Conservation (phyloP, 1,140 invertebrate genomes). For the Halyomorpha halys region DNA sequence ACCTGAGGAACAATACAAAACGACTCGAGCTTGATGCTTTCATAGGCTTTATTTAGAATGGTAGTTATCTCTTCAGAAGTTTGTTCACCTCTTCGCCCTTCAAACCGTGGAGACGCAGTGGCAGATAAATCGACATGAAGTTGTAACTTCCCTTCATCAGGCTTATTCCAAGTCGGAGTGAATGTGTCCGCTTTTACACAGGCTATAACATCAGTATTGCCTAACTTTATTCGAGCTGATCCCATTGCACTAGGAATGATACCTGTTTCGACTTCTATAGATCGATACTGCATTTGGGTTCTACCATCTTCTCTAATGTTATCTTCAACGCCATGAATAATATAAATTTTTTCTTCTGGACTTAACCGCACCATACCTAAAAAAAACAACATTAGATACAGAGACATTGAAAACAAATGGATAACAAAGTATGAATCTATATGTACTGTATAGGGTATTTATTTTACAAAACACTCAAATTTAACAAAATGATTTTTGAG, state of each 20-base stretch:
- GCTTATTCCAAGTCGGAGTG: constrained; percentile 4
- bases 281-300: constrained; percentile 11
- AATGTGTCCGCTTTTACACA: constrained; percentile 21
- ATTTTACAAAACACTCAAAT: too few species aligned
- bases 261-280: constrained; percentile 20
- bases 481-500: too few species aligned
- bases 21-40: constrained; percentile 1
- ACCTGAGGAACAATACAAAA: constrained; percentile 14
- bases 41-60: constrained; percentile 18
- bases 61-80: constrained; percentile 6
- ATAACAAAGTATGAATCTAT: too few species aligned
- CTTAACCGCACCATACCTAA: constrained; percentile 17
- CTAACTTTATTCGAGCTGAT: constrained; percentile 15
- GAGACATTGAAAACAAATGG: too few species aligned
- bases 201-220: constrained; percentile 22
- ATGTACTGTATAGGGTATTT: too few species aligned
- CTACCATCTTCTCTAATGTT: constrained; percentile 21
- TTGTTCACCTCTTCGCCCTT: constrained; percentile 21
- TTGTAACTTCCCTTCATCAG: constrained; percentile 19
- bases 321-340: constrained; percentile 17
- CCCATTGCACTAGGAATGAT: constrained; percentile 19
- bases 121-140: constrained; percentile 18
- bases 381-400: too few species aligned
- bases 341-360: constrained; percentile 19
- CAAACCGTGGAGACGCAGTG: constrained; percentile 6